phyloP scores from a whole-genome alignment of 2,888 invertebrate species.

The Leptarthrus brevirostris region DNA sequence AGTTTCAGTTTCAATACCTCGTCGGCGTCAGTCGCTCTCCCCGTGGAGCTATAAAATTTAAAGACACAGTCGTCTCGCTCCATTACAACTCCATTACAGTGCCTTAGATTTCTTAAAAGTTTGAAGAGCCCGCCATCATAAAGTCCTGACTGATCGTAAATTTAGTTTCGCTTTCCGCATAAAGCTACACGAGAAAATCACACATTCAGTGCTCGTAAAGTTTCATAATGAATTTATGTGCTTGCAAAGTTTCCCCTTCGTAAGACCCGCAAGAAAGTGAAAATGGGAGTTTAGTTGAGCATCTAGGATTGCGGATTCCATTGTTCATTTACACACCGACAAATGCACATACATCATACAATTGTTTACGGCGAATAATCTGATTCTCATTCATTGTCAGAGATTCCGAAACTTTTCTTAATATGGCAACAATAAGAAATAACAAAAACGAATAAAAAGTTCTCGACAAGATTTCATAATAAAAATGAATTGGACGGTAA shows the following conservation, averaged over 20 bases:
- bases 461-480: no score
- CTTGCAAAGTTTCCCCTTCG: constrained; percentile 31
- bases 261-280: constrained; percentile 14
- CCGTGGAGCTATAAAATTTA: constrained; percentile 7
- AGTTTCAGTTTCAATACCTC: no score
- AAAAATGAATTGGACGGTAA: no score
- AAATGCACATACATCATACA: constrained; percentile 3
- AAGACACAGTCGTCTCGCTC: background rate
- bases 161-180: constrained; percentile 32
- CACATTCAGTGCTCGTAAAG: constrained; percentile 34
- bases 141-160: constrained; percentile 40
- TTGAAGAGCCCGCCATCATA: constrained; percentile 35
- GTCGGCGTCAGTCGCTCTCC: background rate
- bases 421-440: no score
- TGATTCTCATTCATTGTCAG: background rate
- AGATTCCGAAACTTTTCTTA: no score
- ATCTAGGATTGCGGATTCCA: no score
- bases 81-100: constrained; percentile 37
- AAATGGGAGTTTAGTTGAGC: background rate
- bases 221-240: constrained; percentile 37
- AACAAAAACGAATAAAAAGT: no score
- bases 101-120: constrained; percentile 40
- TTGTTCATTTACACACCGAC: background rate
- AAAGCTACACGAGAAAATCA: constrained; percentile 29
- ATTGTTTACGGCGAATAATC: constrained; percentile 20